Conservation (phyloP, 2,797 vertebrate species). For the Neoniphon sammara region DNA sequence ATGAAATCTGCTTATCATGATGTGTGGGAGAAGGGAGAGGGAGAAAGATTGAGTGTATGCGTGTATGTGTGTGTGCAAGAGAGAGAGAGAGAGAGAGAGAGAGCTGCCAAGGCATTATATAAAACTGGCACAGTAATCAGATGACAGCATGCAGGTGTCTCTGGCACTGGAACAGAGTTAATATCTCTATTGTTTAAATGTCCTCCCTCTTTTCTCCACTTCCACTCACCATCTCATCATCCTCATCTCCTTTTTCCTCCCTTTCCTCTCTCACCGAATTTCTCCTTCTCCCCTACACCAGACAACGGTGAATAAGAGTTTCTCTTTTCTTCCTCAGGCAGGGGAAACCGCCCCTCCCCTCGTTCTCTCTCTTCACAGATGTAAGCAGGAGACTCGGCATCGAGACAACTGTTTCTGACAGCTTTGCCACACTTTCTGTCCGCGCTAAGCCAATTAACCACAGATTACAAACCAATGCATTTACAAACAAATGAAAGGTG, state of each 20-base stretch:
- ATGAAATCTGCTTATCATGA: conserved; percentile 45
- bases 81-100: neutral
- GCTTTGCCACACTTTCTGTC: conserved; percentile 5
- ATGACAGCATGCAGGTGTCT: conserved; percentile 54
- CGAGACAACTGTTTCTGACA: conserved; percentile 30
- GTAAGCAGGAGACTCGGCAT: conserved; percentile 28
- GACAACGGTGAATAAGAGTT: neutral
- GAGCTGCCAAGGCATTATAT: conserved; percentile 37
- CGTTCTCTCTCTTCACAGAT: conserved; percentile 17
- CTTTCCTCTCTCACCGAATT: conserved; percentile 22
- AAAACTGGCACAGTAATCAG: conserved; percentile 46
- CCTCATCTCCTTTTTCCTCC: neutral
- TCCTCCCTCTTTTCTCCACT: conserved; percentile 31
- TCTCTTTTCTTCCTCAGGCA: conserved; percentile 12
- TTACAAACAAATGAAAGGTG: conserved; percentile 24
- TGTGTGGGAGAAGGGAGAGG: conserved; percentile 25
- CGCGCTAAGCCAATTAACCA: conserved; percentile 30
- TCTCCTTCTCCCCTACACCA: conserved; percentile 2
- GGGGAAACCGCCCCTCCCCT: conserved; percentile 29
- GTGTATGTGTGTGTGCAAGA: conserved; percentile 27
- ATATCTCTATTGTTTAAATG: conserved; percentile 56
- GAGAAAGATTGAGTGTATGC: neutral
- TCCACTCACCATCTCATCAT: conserved; percentile 10
- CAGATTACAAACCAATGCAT: conserved; percentile 13
- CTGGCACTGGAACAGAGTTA: conserved; percentile 47